Evolutionary conservation across 2,113 vertebrate genomes (phyloP).

Genomic region (Tapirus terrestris): DNA sequence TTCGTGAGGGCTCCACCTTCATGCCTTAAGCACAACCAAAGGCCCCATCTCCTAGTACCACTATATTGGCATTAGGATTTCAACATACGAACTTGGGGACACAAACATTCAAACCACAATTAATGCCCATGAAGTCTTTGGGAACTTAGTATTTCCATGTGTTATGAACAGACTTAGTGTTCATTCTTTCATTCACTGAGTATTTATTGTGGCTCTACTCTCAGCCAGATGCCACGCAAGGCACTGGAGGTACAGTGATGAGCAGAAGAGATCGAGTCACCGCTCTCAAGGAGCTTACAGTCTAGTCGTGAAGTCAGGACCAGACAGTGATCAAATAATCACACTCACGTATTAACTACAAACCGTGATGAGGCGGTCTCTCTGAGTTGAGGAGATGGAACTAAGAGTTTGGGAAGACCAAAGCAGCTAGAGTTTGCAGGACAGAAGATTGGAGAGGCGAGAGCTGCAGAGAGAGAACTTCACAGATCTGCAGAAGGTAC

Average conservation of each 20-base stretch:
- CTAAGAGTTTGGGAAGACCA: not conserved
- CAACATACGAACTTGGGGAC: not conserved
- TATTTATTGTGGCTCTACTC: not conserved
- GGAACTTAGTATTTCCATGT: not conserved
- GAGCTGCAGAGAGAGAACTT: not conserved
- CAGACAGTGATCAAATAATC: not conserved
- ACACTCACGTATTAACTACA: not conserved
- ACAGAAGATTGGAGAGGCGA: not conserved
- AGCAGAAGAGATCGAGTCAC: not conserved
- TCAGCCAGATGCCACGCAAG: not conserved
- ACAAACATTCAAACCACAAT: not conserved
- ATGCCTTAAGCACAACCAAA: not conserved
- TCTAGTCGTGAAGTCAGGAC: not conserved
- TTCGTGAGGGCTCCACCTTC: not conserved
- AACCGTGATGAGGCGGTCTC: not conserved
- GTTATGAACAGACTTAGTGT: not conserved
- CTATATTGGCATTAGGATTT: not conserved
- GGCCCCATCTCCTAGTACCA: not conserved
- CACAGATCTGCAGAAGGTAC: not conserved
- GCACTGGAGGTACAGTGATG: not conserved
- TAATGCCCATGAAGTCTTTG: not conserved
- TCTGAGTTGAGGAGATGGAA: not conserved
- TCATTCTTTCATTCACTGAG: not conserved
- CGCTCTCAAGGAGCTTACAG: not conserved
- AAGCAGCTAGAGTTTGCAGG: not conserved